These are phyloP conservation scores for Brachypalpus laphriformis DNA, from an alignment of 2,888 invertebrate genomes.

Conservation along the genomic window DNA sequence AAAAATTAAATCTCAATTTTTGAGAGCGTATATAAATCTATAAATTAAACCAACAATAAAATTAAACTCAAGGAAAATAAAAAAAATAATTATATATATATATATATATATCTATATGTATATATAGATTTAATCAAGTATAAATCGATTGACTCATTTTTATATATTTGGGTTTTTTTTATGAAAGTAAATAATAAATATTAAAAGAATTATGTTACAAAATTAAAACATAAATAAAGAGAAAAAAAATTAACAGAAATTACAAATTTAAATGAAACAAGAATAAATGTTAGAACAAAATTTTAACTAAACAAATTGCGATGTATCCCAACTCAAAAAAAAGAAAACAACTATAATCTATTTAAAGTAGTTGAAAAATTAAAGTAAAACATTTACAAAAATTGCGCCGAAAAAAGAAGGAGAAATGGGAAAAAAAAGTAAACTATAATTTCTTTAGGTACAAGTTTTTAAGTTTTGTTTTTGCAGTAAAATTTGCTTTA, in stretches of 20 bases:
- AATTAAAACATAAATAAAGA: slow-evolving; percentile 57
- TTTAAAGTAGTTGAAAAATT: not conserved
- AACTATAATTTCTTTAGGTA: slow-evolving; percentile 71
- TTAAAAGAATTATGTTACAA: slow-evolving; percentile 71
- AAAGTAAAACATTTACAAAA: slow-evolving; percentile 74
- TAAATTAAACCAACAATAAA: slow-evolving; percentile 78
- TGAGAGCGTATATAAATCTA: slow-evolving; percentile 67
- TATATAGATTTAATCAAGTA: slow-evolving; percentile 43
- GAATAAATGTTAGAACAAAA: slow-evolving; percentile 17
- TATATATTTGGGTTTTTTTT: slow-evolving; percentile 39
- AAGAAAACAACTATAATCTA: slow-evolving; percentile 24
- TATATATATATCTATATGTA: no score
- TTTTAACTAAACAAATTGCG: slow-evolving; percentile 30
- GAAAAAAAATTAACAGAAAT: slow-evolving; percentile 17
- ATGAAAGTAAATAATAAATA: slow-evolving; percentile 66
- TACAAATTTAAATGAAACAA: slow-evolving; percentile 16
- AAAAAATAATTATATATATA: slow-evolving; percentile 25
- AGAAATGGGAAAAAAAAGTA: slow-evolving; percentile 20
- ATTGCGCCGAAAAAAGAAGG: slow-evolving; percentile 54
- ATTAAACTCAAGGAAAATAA: slow-evolving; percentile 51
- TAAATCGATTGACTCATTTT: slow-evolving; percentile 65
- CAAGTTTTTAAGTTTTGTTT: slow-evolving; percentile 62
- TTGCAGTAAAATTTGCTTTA: slow-evolving; percentile 56
- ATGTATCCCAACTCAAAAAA: slow-evolving; percentile 56
- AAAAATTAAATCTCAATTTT: slow-evolving; percentile 32